Conservation (phyloP, 2,888 invertebrate species). For the Coenonympha arcania region DNA sequence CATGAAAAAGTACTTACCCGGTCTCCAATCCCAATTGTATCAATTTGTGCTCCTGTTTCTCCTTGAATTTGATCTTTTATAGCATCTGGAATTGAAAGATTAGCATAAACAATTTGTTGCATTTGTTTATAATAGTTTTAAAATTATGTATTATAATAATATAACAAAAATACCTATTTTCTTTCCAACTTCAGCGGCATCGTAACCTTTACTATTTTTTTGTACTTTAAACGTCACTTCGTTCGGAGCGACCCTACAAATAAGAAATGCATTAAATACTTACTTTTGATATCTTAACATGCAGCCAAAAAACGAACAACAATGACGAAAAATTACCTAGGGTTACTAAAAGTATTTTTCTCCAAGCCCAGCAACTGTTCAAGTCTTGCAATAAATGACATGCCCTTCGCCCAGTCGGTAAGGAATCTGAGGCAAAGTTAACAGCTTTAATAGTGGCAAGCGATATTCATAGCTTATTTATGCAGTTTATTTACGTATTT, state of each 20-base stretch:
- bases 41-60: constrained; percentile 79
- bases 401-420: constrained; percentile 81
- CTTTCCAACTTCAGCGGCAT: constrained; percentile 78
- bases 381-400: constrained; percentile 79
- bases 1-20: constrained; percentile 76
- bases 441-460: constrained; percentile 10
- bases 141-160: no score
- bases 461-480: constrained; percentile 8
- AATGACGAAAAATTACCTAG: constrained; percentile 65
- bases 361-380: constrained; percentile 80
- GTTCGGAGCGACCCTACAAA: constrained; percentile 79
- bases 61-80: constrained; percentile 79
- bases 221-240: constrained; percentile 85
- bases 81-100: constrained; percentile 47
- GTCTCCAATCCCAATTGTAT: constrained; percentile 85
- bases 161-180: constrained; percentile 73
- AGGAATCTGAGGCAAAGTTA: constrained; percentile 47
- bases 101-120: not conserved
- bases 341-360: constrained; percentile 75
- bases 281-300: not conserved
- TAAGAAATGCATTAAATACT: constrained; percentile 21
- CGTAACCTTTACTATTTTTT: constrained; percentile 77
- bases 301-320: constrained; percentile 10
- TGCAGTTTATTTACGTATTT: no score
- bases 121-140: not conserved